Conservation (phyloP, 1,140 invertebrate genomes). For the Drosophila kohkoa region DNA sequence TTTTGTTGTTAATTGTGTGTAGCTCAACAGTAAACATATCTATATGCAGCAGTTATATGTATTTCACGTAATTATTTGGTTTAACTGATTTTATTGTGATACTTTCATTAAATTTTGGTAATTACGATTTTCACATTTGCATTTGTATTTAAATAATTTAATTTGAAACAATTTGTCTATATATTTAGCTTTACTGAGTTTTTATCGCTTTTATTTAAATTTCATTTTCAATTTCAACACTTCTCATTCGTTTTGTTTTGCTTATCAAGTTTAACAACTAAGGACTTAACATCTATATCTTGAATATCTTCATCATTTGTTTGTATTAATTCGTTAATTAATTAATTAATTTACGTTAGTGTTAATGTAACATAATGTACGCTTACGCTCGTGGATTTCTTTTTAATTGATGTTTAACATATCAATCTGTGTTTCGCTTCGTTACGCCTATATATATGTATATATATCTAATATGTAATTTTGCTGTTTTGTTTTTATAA, state of each 20-base stretch:
- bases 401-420: constrained; percentile 67
- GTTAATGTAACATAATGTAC: constrained; percentile 72
- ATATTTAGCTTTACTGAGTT: constrained; percentile 53
- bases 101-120: constrained; percentile 29
- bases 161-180: constrained; percentile 76
- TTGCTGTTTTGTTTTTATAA: constrained; percentile 30
- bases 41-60: constrained; percentile 78
- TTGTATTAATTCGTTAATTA: constrained; percentile 11
- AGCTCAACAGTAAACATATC: constrained; percentile 69
- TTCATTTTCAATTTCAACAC: constrained; percentile 49
- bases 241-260: constrained; percentile 26
- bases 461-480: constrained; percentile 52
- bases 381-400: constrained; percentile 57
- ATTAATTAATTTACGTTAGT: constrained; percentile 50
- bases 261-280: constrained; percentile 67
- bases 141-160: constrained; percentile 68
- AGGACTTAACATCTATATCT: constrained; percentile 64
- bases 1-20: constrained; percentile 50
- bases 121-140: constrained; percentile 9
- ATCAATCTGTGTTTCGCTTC: constrained; percentile 52
- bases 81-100: constrained; percentile 56
- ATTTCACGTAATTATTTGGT: constrained; percentile 58
- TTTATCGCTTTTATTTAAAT: constrained; percentile 51
- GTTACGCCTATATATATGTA: constrained; percentile 25
- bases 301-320: constrained; percentile 43